Percentiles rank a stretch among this genome's conserved stretches.
Evolutionary conservation across 2,797 vertebrate species (phyloP).

Genomic region (Lacerta viridis): DNA sequence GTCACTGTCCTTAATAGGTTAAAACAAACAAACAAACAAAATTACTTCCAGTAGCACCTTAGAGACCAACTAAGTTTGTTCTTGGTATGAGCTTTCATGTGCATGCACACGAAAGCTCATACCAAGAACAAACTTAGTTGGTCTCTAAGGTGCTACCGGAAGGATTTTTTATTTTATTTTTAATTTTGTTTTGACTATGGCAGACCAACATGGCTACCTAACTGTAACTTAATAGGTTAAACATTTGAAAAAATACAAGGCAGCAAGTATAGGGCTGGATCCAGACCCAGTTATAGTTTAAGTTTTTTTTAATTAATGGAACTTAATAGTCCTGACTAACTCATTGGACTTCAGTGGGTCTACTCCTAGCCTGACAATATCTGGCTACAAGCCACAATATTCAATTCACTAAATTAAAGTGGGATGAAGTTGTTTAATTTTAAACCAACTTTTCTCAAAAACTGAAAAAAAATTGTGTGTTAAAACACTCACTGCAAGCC

Average conservation of each 20-base stretch:
- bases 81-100: too few relatives aligned
- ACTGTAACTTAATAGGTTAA: neutral
- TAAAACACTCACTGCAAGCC: conserved; percentile 60
- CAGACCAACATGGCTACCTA: too few relatives aligned
- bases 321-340: neutral
- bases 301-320: neutral
- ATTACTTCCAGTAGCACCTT: too few relatives aligned
- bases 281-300: neutral
- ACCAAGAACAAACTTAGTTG: too few relatives aligned
- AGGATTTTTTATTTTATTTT: too few relatives aligned
- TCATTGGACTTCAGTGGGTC: neutral
- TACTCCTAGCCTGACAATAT: neutral
- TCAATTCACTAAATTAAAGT: conserved; percentile 26
- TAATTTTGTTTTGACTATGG: too few relatives aligned
- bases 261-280: neutral
- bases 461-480: conserved; percentile 22
- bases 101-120: too few relatives aligned
- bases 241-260: neutral
- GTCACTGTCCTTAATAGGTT: neutral
- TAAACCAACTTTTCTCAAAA: conserved; percentile 43
- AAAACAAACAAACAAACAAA: neutral
- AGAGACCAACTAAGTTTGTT: too few relatives aligned
- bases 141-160: too few relatives aligned
- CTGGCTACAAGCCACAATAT: neutral
- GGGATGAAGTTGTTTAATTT: conserved; percentile 50